Percentiles rank a stretch among this genome's conserved stretches.
Conservation (phyloP, 2,113 vertebrate species). For the Rallus limicola region DNA sequence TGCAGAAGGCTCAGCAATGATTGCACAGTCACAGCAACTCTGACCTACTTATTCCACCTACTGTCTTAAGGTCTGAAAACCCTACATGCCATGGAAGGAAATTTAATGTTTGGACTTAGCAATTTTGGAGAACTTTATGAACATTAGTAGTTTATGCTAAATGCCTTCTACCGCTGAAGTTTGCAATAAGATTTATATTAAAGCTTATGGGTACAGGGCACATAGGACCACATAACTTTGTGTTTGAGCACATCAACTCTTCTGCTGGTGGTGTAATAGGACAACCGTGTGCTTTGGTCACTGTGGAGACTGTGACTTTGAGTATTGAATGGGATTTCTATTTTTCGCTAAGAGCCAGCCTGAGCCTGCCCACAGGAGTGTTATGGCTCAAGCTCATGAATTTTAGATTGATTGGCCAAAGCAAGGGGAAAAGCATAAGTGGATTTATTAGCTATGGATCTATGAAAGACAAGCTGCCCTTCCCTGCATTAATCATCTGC, state of each 20-base stretch:
- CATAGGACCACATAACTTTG: neutral
- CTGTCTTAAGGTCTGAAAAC: neutral
- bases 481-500: neutral
- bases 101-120: neutral
- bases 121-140: neutral
- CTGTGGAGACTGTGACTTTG: neutral
- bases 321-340: neutral
- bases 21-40: neutral
- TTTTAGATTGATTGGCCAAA: slow-evolving; percentile 34
- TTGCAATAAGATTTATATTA: neutral
- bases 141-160: neutral
- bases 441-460: neutral
- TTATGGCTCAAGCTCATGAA: neutral
- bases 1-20: neutral
- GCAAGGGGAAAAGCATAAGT: neutral
- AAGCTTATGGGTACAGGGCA: neutral
- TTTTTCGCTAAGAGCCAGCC: neutral
- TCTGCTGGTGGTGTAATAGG: neutral
- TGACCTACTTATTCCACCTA: neutral
- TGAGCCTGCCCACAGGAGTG: neutral
- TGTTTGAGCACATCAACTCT: neutral
- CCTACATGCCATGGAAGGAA: neutral
- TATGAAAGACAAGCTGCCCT: neutral
- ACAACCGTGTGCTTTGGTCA: neutral
- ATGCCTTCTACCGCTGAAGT: neutral